Percentiles rank a stretch among this genome's conserved stretches.
These are phyloP conservation scores for Pseudocheirus occidentalis DNA, from an alignment of 2,797 vertebrate genomes.

Conservation along the genomic window DNA sequence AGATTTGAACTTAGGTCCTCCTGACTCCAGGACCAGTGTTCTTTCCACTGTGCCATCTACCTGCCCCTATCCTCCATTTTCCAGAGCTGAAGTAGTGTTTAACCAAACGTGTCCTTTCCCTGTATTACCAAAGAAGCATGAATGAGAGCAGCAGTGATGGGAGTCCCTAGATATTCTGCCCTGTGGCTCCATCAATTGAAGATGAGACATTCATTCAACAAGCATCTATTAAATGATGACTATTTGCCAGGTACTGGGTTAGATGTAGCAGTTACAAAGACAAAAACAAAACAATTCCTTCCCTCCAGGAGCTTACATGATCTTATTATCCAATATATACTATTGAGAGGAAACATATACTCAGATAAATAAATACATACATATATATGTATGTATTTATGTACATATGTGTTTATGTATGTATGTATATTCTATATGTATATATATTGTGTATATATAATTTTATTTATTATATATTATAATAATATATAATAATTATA, in stretches of 20 bases:
- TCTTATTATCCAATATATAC: neutral
- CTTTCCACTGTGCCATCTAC: neutral
- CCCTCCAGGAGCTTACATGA: neutral
- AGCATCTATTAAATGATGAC: neutral
- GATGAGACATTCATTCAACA: neutral
- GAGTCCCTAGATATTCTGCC: neutral
- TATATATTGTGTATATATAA: too few relatives aligned
- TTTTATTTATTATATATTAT: too few relatives aligned
- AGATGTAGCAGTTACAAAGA: neutral
- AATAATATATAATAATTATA: too few relatives aligned
- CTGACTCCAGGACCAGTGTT: neutral
- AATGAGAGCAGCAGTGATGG: neutral
- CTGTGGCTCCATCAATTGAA: neutral
- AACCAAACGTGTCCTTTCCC: neutral
- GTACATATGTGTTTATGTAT: too few relatives aligned
- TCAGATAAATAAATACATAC: neutral
- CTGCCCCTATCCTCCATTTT: neutral
- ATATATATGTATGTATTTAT: too few relatives aligned
- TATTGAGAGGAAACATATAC: neutral
- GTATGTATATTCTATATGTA: too few relatives aligned
- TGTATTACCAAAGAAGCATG: neutral
- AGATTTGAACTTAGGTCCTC: neutral
- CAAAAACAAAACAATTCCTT: neutral
- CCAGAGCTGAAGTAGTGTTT: neutral
- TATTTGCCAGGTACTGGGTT: neutral